These are phyloP conservation scores for Gadus macrocephalus DNA, from an alignment of 2,113 vertebrate species.

Conservation along the genomic window DNA sequence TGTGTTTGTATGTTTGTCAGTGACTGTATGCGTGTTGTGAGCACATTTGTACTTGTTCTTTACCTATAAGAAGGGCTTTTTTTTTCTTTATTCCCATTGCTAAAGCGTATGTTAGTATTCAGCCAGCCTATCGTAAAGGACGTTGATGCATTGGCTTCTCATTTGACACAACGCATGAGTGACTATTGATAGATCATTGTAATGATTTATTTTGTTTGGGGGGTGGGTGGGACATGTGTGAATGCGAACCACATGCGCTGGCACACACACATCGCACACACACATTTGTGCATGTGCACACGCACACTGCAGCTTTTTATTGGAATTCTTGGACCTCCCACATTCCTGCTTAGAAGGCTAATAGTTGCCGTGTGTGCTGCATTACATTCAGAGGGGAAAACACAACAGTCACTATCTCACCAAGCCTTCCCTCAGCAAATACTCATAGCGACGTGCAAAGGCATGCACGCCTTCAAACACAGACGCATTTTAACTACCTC, in stretches of 20 bases:
- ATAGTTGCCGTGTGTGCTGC: conserved; percentile 76
- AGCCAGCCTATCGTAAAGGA: conserved; percentile 31
- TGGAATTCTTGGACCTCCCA: conserved; percentile 74
- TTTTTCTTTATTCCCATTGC: conserved; percentile 36
- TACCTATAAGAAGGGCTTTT: conserved; percentile 22
- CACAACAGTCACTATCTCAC: conserved; percentile 62
- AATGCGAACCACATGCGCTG: not conserved
- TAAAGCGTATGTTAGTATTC: conserved; percentile 33
- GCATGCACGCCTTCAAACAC: conserved; percentile 17
- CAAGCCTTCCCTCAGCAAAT: conserved; percentile 35
- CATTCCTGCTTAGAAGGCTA: conserved; percentile 75
- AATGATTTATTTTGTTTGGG: conserved; percentile 29
- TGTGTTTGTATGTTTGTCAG: not conserved
- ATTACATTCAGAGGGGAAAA: conserved; percentile 70
- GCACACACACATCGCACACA: conserved; percentile 19
- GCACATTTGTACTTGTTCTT: conserved; percentile 13
- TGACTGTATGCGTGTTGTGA: conserved; percentile 9
- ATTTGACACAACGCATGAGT: conserved; percentile 11
- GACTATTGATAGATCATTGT: conserved; percentile 44
- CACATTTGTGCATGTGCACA: conserved; percentile 33
- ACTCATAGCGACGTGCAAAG: conserved; percentile 18
- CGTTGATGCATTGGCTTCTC: conserved; percentile 28
- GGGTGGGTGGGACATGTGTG: conserved; percentile 30
- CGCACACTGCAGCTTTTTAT: conserved; percentile 68
- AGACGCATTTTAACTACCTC: not conserved